Base-by-base conservation (phyloP, 2,797 vertebrate genomes). In the Peromyscus aztecus region DNA sequence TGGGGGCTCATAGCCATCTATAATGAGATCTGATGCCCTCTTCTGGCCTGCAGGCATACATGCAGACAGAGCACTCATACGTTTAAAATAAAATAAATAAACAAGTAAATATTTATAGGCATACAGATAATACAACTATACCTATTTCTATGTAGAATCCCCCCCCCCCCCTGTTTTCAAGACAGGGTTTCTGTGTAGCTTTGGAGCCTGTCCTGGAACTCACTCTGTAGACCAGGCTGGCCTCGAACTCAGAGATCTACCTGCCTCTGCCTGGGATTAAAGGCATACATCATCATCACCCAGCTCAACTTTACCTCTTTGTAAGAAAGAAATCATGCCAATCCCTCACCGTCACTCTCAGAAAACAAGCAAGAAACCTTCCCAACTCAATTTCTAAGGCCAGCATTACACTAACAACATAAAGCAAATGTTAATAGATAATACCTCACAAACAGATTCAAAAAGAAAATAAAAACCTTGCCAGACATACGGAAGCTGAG, bases 291-390 rank as follows among this genome's bases (percentile, higher is more conserved):
- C 55, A 55, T 55, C 55, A 16, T 55, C 14, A 17, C 55, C 55
- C 16, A 17, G 55, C 55, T 55, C 55, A 16, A 81, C 34, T n/a
- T 78, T 27, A 37, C 29, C 14, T 46, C 40, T 73, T 63, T 46
- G n/a, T 24, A 91, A 71, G 83, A 67, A 81, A 84, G 78, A 77
- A 90, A 55, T 86, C 3, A 86, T 95, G 78, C 77, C 40, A 59
- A 63, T 84, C 27, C 52, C n/a, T 87, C 23, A 75, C 7, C 59
- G 59, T 94, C 52, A 77, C 29, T 87, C 73, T 90, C 40, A 90
- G 59, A 78, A 87, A 96, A 83, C 31, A 82, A 75, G 67, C 83
- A 76, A 76, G 21, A 71, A 24, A 84, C 91, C n/a, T 55, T 10
- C 19, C 49, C 43, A 71, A 91, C 9, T 88, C 69, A 59, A 92